Base-by-base conservation (phyloP, 2,113 vertebrate species). In the Hydrochoerus hydrochaeris region DNA sequence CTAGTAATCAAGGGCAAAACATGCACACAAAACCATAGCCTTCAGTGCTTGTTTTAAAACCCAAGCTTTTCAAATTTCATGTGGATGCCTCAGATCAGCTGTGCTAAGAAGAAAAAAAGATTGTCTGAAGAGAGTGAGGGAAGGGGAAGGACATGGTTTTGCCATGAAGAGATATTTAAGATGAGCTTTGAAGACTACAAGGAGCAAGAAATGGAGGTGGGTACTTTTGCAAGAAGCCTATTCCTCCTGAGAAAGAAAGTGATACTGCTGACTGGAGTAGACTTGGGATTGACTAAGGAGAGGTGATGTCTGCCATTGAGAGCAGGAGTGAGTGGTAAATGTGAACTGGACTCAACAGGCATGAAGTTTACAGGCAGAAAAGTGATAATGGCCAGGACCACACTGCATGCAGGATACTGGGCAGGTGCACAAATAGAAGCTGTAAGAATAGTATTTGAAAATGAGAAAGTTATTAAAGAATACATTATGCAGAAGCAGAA, bases 31-130 rank as follows among this genome's bases (percentile, higher is more conserved):
- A 67, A 20, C 20, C 20, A 58, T 14, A 32, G 12, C 32, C 82
- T 85, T n/a, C 62, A 91, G 88, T 75, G 13, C 28, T 82, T 80
- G 77, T 89, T 91, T 84, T 54, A 91, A 69, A 7, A 95, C 1
- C 32, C n/a, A 49, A 63, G 57, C 19, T 73, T 96, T 94, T 75
- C 73, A 63, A 60, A 26, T n/a, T 32, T n/a, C 35, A 1, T 22
- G 20, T 16, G 65, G 8, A 52, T 69, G 8, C 35, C 85, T 60
- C 52, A n/a, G 32, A 46, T 73, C 19, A 17, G 24, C 58, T 49
- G 52, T 91, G 24, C 3, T 81, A 44, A 60, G 28, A 58, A 67
- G 75, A 24, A 44, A 86, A 54, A 92, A 89, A 62, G 19, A 49
- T 32, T 20, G 41, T n/a, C 58, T 41, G 3, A 2, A 6, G 13